Conservation (phyloP, 37 sponge, comb jelly and placozoan genomes). For the Tethya wilhelma region DNA sequence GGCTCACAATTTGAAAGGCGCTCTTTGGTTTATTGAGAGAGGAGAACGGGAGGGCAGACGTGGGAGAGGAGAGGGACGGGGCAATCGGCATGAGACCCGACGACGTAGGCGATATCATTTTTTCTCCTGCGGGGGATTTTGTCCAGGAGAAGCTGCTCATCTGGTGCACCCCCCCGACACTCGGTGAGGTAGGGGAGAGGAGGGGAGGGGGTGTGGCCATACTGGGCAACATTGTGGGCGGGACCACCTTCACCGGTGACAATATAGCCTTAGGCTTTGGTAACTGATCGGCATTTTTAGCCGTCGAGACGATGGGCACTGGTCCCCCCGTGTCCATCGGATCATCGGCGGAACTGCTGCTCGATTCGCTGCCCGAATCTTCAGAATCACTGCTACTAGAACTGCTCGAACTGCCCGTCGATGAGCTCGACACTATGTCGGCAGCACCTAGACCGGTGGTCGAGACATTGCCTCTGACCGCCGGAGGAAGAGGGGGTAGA, state of each 20-base stretch:
- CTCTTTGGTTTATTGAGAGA: constrained; percentile 26
- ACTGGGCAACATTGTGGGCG: background rate
- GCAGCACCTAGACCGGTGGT: no score
- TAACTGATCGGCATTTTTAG: background rate
- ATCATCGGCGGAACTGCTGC: constrained; percentile 23
- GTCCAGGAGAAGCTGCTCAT: background rate
- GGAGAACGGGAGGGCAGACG: constrained; percentile 35
- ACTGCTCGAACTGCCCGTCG: constrained; percentile 25
- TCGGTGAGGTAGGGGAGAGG: background rate
- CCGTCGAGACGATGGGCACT: constrained; percentile 28
- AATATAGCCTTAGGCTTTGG: constrained; percentile 41
- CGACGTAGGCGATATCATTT: no score
- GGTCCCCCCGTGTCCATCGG: constrained; percentile 20
- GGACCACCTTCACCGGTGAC: constrained; percentile 33
- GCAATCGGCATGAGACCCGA: constrained; percentile 33
- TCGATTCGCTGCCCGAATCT: constrained; percentile 39
- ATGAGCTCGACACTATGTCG: constrained; percentile 28
- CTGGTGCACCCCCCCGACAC: background rate
- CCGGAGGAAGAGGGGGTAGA: constrained; percentile 2
- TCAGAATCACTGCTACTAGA: constrained; percentile 45
- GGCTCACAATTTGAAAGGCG: constrained; percentile 51
- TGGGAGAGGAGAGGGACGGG: constrained; percentile 39
- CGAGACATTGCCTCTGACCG: background rate
- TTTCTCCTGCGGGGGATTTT: background rate
- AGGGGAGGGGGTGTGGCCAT: background rate